phyloP scores from a whole-genome alignment of 1,140 invertebrate species.

The Drosophila ananassae region DNA sequence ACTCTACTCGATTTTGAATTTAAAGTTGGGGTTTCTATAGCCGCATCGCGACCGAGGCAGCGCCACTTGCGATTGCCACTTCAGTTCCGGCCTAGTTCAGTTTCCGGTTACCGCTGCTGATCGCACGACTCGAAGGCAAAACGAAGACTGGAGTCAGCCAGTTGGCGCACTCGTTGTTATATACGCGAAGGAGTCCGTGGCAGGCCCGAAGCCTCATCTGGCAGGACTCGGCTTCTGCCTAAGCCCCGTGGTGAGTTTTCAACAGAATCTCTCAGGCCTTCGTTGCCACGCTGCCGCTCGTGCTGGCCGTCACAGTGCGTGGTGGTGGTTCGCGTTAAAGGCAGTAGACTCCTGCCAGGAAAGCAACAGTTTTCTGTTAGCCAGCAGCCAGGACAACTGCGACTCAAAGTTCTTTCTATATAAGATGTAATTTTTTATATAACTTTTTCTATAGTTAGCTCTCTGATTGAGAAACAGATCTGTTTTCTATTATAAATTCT shows the following conservation, averaged over 20 bases:
- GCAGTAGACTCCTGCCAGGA: background rate
- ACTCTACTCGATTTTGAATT: constrained; percentile 6
- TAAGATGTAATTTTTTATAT: no score
- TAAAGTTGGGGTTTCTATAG: constrained; percentile 25
- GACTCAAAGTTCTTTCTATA: background rate
- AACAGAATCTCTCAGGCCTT: background rate
- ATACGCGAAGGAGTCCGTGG: constrained; percentile 44
- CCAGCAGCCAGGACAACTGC: background rate
- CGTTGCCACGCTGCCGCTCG: background rate
- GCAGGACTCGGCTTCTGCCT: background rate
- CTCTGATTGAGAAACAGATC: no score
- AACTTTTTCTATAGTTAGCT: no score
- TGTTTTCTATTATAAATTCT: no score
- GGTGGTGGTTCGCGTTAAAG: background rate
- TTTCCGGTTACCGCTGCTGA: constrained; percentile 56
- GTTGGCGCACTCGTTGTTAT: constrained; percentile 79
- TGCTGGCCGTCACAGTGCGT: background rate
- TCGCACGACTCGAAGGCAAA: constrained; percentile 81
- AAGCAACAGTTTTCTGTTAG: constrained; percentile 58
- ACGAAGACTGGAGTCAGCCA: constrained; percentile 76
- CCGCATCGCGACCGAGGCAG: constrained; percentile 63
- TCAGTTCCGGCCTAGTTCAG: constrained; percentile 22
- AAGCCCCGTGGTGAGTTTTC: constrained; percentile 47
- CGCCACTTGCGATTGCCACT: constrained; percentile 31
- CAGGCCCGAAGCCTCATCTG: background rate